Conservation (phyloP, 2,888 invertebrate species). For the Athripsodes cinereus region DNA sequence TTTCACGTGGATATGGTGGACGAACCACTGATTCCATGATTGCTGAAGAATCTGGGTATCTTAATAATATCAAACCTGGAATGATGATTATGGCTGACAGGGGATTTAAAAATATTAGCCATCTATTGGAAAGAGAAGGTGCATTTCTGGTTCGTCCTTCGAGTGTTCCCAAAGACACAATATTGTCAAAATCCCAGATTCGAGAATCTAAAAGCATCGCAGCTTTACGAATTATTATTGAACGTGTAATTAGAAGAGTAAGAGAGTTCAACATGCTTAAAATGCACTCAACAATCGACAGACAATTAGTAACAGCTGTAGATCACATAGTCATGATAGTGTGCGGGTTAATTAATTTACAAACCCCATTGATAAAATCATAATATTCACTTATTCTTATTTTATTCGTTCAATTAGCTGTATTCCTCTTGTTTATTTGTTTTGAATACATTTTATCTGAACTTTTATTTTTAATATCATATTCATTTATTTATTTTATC, state of each 20-base stretch:
- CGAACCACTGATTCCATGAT: conserved; percentile 1
- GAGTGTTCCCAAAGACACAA: conserved; percentile 9
- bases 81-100: conserved; percentile 21
- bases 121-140: conserved; percentile 11
- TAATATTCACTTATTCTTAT: no score
- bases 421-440: no score
- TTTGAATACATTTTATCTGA: no score
- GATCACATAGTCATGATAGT: neutral
- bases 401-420: no score
- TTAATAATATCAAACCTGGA: conserved; percentile 6
- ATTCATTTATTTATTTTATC: no score
- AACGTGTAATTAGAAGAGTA: conserved; percentile 8
- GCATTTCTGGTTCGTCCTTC: conserved; percentile 23
- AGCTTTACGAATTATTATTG: conserved; percentile 20
- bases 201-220: conserved; percentile 21
- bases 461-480: no score
- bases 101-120: conserved; percentile 21
- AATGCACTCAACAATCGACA: neutral
- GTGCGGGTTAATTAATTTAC: conserved; percentile 6
- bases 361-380: conserved; percentile 2
- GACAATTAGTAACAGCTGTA: neutral
- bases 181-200: conserved; percentile 13
- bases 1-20: conserved; percentile 5
- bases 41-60: neutral
- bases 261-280: conserved; percentile 4